Conservation (phyloP, 2,113 vertebrate species). For the Aleadryas rufinucha region DNA sequence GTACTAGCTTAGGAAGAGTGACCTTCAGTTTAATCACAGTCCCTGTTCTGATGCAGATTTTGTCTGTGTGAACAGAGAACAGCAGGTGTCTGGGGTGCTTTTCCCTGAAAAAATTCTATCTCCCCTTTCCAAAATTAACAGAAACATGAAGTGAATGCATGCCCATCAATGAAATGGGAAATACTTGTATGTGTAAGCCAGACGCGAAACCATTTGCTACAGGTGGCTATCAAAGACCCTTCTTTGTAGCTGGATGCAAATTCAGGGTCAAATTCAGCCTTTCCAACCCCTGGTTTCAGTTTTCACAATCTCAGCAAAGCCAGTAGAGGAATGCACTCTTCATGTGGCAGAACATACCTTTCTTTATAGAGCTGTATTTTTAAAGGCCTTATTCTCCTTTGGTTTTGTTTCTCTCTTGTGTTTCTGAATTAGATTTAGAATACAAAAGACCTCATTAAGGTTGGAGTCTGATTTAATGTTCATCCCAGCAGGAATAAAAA, state of each 20-base stretch:
- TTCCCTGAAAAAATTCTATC: not conserved
- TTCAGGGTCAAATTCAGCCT: not conserved
- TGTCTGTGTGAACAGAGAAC: not conserved
- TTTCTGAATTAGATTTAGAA: conserved; percentile 4
- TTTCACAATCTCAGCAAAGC: not conserved
- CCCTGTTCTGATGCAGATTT: not conserved
- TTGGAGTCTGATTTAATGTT: conserved; percentile 42
- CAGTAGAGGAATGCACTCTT: not conserved
- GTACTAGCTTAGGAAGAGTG: not conserved
- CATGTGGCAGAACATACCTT: not conserved
- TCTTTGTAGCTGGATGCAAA: not conserved
- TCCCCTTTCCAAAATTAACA: not conserved
- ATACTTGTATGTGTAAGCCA: not conserved
- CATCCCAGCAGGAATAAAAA: conserved; percentile 8
- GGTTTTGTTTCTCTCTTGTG: not conserved
- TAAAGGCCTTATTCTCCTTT: not conserved
- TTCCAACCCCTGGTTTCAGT: not conserved
- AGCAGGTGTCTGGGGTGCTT: not conserved
- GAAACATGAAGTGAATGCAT: not conserved
- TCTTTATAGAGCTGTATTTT: not conserved
- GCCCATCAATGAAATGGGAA: not conserved
- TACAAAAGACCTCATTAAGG: conserved; percentile 47
- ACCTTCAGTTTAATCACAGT: not conserved
- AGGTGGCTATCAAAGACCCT: not conserved
- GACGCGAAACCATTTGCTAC: not conserved